Base-by-base conservation (phyloP, 2,113 vertebrate genomes). In the Gadus chalcogrammus region DNA sequence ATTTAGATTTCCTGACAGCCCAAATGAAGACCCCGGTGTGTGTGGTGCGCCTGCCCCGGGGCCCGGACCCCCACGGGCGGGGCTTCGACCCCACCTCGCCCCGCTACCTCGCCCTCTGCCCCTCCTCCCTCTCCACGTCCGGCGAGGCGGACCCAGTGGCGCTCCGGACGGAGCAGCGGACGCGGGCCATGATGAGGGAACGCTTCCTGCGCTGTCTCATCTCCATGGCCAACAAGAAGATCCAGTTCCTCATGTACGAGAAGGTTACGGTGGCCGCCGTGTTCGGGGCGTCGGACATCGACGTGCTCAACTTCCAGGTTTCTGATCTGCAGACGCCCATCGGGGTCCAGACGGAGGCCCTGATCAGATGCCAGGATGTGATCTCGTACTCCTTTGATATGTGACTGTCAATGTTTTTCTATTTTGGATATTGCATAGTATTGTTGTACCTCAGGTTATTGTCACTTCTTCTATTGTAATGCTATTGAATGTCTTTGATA, bases 231-330 rank as follows among this genome's bases (percentile, higher is more conserved):
- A 90, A 90, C 15, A 92, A 70, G 68, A 88, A 78, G 0, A 93
- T 96, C 62, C 82, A 72, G 58, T 94, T 96, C 77, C 82, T 86
- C 5, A 79, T 97, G 90, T 80, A 94, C 0, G 93, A 93, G 68
- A 91, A 88, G 1, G 94, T 96, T 61, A 89, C 73, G 0, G 92
- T 96, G 68, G 85, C 87, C 0, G 95, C 94, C 0, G 87, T 71
- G 9, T 97, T 96, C 3, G 91, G 93, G 0, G 91, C 93, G 1
- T 93, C 93, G 0, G 95, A 96, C 75, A 93, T 96, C 1, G 95
- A 96, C 1, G 89, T 95, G 20, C 87, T 94, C 70, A 94, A 95
- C 81, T 94, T 97, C 77, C 94, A 96, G 18, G 94, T 97, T 62
- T 94, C 93, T 0, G 90, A 94, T 69, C 78, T 97, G 67, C 92